These are phyloP conservation scores for Speoplatyrhinus poulsoni DNA, from an alignment of 2,113 vertebrate genomes.

Conservation along the genomic window DNA sequence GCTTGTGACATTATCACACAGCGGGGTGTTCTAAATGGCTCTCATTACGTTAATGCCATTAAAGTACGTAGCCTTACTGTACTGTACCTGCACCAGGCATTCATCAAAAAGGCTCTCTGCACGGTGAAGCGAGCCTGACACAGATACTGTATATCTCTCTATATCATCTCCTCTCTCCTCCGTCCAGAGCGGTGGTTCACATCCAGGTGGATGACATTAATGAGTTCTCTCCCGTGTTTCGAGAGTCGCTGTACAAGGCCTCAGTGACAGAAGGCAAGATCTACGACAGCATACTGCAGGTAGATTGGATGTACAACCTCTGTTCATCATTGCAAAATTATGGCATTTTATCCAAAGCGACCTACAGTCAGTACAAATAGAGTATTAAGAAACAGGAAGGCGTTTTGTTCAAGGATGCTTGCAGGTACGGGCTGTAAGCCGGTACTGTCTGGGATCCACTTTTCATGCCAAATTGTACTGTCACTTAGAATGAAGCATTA, in stretches of 20 bases:
- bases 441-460: too few species aligned
- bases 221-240: conserved; percentile 91
- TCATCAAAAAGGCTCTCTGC: conserved; percentile 36
- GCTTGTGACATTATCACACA: conserved; percentile 49
- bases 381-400: too few species aligned
- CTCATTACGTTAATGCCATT: conserved; percentile 75
- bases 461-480: too few species aligned
- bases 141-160: background rate
- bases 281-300: conserved; percentile 93
- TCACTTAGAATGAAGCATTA: too few species aligned
- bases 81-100: conserved; percentile 18
- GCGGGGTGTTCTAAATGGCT: conserved; percentile 66
- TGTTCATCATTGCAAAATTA: background rate
- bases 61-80: conserved; percentile 59
- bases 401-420: too few species aligned
- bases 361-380: too few species aligned
- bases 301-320: conserved; percentile 11
- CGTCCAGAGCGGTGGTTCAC: conserved; percentile 90
- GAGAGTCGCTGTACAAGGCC: conserved; percentile 86
- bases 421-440: too few species aligned
- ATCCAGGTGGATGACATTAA: conserved; percentile 97
- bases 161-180: background rate
- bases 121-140: background rate
- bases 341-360: too few species aligned
- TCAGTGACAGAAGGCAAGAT: conserved; percentile 92